Evolutionary conservation across 2,797 vertebrate genomes (phyloP).

Genomic region (Betta splendens): DNA sequence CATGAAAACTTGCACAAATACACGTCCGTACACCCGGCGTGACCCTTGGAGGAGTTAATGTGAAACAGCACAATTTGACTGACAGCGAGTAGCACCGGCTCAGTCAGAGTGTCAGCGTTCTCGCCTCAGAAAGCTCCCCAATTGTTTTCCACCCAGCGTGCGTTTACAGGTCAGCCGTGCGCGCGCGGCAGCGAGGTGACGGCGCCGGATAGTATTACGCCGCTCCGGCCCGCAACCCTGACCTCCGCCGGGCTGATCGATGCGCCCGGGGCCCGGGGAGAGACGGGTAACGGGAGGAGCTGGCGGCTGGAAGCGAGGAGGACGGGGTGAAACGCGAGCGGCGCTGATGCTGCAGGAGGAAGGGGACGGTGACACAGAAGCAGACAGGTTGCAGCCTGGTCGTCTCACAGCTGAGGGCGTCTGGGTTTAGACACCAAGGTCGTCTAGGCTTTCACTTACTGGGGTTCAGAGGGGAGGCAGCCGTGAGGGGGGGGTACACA

Average conservation of each 20-base stretch:
- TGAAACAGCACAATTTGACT: constrained; percentile 42
- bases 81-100: constrained; percentile 31
- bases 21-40: constrained; percentile 7
- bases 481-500: constrained; percentile 35
- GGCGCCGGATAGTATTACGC: constrained; percentile 76
- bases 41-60: constrained; percentile 28
- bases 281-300: not conserved
- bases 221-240: constrained; percentile 67
- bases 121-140: constrained; percentile 51
- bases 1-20: constrained; percentile 3
- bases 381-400: constrained; percentile 37
- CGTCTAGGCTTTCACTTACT: constrained; percentile 67
- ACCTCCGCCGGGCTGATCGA: constrained; percentile 71
- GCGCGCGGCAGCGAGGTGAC: constrained; percentile 63
- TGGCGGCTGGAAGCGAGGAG: constrained; percentile 1
- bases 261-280: constrained; percentile 42
- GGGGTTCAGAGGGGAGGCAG: constrained; percentile 48
- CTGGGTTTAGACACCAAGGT: constrained; percentile 61
- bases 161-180: constrained; percentile 66
- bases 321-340: constrained; percentile 19
- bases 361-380: constrained; percentile 11
- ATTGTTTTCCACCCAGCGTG: constrained; percentile 66
- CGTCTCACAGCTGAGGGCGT: constrained; percentile 59
- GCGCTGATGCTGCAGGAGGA: constrained; percentile 12
- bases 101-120: constrained; percentile 33